A percentile compares a stretch with the other conserved stretches of the same genome.
Conservation (phyloP, 2,797 vertebrate species). For the Capromys pilorides region DNA sequence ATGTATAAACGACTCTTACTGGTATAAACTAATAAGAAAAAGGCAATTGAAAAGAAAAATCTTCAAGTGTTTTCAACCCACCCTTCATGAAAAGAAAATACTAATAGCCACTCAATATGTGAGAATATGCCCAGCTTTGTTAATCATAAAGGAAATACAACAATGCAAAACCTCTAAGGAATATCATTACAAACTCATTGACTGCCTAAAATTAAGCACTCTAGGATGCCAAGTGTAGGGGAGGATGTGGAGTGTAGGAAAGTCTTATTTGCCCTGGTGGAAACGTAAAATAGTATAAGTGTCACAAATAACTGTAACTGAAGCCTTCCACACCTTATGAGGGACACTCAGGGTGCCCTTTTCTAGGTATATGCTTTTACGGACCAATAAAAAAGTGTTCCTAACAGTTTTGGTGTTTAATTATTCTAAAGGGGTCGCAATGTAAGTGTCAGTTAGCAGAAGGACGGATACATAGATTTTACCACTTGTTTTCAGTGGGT, state of each 20-base stretch:
- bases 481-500: too few species aligned
- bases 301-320: not conserved
- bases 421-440: not conserved
- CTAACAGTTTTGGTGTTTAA: not conserved
- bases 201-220: not conserved
- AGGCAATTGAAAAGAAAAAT: slow-evolving; percentile 45
- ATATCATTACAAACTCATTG: not conserved
- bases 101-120: not conserved
- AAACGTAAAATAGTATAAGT: not conserved
- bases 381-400: not conserved
- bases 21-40: not conserved
- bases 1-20: not conserved
- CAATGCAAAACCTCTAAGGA: not conserved
- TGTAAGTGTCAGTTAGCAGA: not conserved
- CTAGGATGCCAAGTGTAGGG: not conserved
- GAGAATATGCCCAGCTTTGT: slow-evolving; percentile 25
- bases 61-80: not conserved
- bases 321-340: not conserved
- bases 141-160: slow-evolving; percentile 48
- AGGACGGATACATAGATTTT: not conserved
- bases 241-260: not conserved
- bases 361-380: not conserved
- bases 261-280: not conserved
- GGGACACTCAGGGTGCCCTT: not conserved
- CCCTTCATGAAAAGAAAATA: not conserved